Conservation (phyloP, 2,888 invertebrate genomes). For the Oeneis ivallda region DNA sequence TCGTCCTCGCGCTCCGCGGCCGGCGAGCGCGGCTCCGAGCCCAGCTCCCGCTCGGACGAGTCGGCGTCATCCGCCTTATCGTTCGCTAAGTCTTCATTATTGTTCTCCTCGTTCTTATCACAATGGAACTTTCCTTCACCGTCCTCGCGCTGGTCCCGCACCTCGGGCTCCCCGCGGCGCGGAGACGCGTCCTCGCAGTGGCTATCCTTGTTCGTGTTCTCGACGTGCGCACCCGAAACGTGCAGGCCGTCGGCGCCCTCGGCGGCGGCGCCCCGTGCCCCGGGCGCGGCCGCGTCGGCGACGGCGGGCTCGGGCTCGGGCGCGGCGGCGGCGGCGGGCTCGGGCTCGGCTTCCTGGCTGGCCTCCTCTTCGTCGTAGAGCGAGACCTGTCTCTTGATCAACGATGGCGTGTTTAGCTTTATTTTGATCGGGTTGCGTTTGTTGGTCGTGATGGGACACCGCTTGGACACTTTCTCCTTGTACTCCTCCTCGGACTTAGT, state of each 20-base stretch:
- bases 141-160: neutral
- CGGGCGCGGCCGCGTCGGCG: neutral
- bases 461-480: conserved; percentile 65
- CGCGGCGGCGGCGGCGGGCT: neutral
- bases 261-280: neutral
- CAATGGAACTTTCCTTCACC: conserved; percentile 21
- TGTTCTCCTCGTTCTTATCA: conserved; percentile 32
- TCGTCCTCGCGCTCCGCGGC: conserved; percentile 24
- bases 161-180: neutral
- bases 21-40: neutral
- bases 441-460: conserved; percentile 66
- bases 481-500: conserved; percentile 58
- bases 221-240: no score
- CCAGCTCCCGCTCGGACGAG: conserved; percentile 36
- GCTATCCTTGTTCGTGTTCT: neutral
- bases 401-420: conserved; percentile 69
- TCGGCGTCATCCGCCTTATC: conserved; percentile 15
- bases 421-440: conserved; percentile 72
- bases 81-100: neutral
- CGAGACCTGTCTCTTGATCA: conserved; percentile 76
- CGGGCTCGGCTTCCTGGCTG: conserved; percentile 32
- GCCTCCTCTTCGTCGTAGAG: conserved; percentile 70
- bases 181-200: conserved; percentile 6
- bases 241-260: neutral
- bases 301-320: neutral